Evolutionary conservation across 2,797 vertebrate genomes (phyloP), one percentile per base, ranked within the genome.

Genomic region (Trachops cirrhosus): DNA sequence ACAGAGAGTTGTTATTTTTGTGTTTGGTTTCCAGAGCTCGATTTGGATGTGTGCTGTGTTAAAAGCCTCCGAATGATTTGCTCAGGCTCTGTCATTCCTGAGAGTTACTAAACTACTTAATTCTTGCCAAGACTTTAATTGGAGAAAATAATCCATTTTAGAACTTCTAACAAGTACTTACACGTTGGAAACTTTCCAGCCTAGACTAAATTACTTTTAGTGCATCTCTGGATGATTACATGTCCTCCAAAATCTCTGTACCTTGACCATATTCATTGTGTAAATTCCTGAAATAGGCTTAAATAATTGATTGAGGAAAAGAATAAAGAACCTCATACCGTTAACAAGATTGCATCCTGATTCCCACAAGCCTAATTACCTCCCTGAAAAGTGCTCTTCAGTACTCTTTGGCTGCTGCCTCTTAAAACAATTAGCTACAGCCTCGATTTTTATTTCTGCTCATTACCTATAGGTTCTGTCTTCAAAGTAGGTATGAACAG

Each of bases 271-370:
- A 70, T 93, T 67, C 89, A 26, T 68, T 77, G 50, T 96, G 73
- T 57, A 79, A 77, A 88, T 91, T 96, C 75, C 26, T 74, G 52
- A 82, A 96, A 87, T 57, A 64, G 57, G 85, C 14, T 93, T 97
- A 73, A 95, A 85, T 96, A 95, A 94, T 90, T 96, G 85, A 96
- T 96, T 78, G 68, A 70, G 50, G 78, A 71, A 80, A 92, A 87
- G 37, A 85, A 80, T 73, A 21, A 74, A 91, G 67, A 96, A 80
- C 2, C 37, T 52, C 52, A 82, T n/a, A 94, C 83, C 4, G 0
- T 86, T 94, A 93, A 88, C 68, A 62, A 96, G 91, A 92, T 93
- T 96, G 46, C 50, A 96, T 95, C 95, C 71, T 90, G 83, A 91
- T 83, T 97, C 80, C 82, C 68, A 37, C 34, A 95, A 93, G 93